A percentile compares a stretch with the other conserved stretches of the same genome.
Evolutionary conservation across 2,888 invertebrate genomes (phyloP).

Genomic region (Nephrotoma flavescens): DNA sequence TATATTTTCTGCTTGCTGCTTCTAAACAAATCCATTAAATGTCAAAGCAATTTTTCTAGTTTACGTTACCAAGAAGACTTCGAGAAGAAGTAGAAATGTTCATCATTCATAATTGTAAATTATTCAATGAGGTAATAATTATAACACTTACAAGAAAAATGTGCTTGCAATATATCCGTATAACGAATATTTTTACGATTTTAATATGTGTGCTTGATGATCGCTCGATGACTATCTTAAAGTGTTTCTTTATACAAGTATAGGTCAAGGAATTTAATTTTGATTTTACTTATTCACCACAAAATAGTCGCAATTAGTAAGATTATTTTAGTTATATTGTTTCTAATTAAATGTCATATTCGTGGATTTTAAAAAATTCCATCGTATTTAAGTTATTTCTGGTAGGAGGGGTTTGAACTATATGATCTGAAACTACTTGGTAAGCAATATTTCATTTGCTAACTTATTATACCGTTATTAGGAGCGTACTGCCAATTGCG

Average conservation of each 20-base stretch:
- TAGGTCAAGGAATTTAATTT: not conserved
- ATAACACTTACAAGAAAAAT: not conserved
- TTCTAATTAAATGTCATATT: not conserved
- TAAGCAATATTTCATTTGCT: too few relatives aligned
- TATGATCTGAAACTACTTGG: too few relatives aligned
- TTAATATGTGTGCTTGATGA: not conserved
- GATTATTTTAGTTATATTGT: not conserved
- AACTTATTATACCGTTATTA: too few relatives aligned
- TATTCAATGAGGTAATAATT: not conserved
- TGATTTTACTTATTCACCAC: not conserved
- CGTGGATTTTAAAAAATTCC: not conserved
- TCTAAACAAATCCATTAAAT: not conserved
- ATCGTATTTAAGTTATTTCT: not conserved
- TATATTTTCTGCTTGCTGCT: not conserved
- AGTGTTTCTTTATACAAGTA: not conserved
- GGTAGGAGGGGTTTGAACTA: not conserved
- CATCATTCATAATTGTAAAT: not conserved
- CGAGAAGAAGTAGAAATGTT: not conserved
- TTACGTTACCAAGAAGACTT: not conserved
- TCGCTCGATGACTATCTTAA: not conserved
- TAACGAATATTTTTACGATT: not conserved
- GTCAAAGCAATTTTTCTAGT: not conserved
- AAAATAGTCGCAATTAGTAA: not conserved
- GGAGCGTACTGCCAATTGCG: too few relatives aligned
- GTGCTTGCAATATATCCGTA: not conserved